Evolutionary conservation across 2,797 vertebrate species (phyloP).

Genomic region (Schizopygopsis malacanthus): DNA sequence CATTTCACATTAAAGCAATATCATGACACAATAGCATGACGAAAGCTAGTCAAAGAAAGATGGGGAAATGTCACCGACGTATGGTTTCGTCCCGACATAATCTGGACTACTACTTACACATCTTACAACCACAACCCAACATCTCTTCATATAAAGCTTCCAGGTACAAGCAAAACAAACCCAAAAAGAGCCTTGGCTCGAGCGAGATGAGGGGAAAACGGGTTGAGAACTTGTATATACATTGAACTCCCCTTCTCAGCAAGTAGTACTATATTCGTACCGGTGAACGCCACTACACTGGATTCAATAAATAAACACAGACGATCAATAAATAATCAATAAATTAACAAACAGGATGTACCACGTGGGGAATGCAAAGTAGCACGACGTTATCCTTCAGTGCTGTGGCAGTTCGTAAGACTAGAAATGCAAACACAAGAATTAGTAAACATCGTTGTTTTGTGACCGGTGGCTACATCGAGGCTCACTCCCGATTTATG

Average conservation of each 20-base stretch:
- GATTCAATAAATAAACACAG: constrained; percentile 51
- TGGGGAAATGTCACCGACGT: constrained; percentile 55
- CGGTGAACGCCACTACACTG: constrained; percentile 22
- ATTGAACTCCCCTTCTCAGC: constrained; percentile 47
- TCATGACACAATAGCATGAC: constrained; percentile 62
- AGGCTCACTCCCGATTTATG: constrained; percentile 27
- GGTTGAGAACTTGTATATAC: constrained; percentile 56
- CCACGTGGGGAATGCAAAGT: constrained; percentile 28
- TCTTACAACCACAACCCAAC: constrained; percentile 61
- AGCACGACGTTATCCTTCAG: constrained; percentile 17
- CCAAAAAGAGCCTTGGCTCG: background rate
- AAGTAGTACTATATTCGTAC: constrained; percentile 25
- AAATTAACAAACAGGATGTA: constrained; percentile 38
- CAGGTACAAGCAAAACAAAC: constrained; percentile 49
- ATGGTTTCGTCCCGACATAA: constrained; percentile 57
- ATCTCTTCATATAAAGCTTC: constrained; percentile 62
- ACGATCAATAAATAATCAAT: constrained; percentile 41
- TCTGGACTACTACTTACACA: constrained; percentile 62
- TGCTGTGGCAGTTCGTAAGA: constrained; percentile 41
- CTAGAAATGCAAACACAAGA: constrained; percentile 32
- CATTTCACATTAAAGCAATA: constrained; percentile 64
- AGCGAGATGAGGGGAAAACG: constrained; percentile 42
- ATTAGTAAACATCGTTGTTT: constrained; percentile 47
- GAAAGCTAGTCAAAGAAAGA: constrained; percentile 59
- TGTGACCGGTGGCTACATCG: constrained; percentile 29